phyloP scores from a whole-genome alignment of 30 jellyfish, hydroid and myxozoan species.

The Hydractinia echinata region DNA sequence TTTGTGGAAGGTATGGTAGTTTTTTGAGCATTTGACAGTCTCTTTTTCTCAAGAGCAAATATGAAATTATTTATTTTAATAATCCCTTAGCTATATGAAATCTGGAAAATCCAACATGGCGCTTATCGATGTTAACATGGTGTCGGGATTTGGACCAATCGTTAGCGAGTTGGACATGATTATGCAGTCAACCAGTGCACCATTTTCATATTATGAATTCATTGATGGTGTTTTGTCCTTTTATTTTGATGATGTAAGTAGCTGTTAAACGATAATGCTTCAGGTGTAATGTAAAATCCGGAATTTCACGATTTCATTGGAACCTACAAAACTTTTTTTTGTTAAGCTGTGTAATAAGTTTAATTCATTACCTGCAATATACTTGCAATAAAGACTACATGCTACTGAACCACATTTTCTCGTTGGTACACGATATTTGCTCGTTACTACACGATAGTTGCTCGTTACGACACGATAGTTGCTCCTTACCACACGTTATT shows the following conservation, averaged over 20 bases:
- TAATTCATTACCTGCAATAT: no score
- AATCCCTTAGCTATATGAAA: conserved; percentile 28
- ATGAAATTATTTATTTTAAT: background rate
- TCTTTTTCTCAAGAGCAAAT: background rate
- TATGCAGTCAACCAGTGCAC: background rate
- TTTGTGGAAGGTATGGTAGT: conserved; percentile 8
- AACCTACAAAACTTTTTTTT: no score
- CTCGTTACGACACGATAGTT: no score
- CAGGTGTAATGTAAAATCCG: no score
- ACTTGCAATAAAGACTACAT: no score
- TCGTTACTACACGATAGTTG: no score
- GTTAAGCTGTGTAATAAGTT: no score
- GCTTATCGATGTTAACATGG: conserved; percentile 63
- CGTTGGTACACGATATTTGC: no score
- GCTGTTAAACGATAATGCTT: background rate
- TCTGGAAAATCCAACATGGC: conserved; percentile 81
- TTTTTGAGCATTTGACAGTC: background rate
- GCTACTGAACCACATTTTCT: no score
- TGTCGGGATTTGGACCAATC: conserved; percentile 69
- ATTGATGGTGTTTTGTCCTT: conserved; percentile 12
- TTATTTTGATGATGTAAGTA: conserved; percentile 19
- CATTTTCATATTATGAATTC: conserved; percentile 10
- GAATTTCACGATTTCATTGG: no score
- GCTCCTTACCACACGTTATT: no score
- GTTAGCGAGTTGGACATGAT: conserved; percentile 36